Evolutionary conservation across 2,113 vertebrate genomes (phyloP), one percentile per base, ranked within the genome.

Genomic region (Xiphias gladius): DNA sequence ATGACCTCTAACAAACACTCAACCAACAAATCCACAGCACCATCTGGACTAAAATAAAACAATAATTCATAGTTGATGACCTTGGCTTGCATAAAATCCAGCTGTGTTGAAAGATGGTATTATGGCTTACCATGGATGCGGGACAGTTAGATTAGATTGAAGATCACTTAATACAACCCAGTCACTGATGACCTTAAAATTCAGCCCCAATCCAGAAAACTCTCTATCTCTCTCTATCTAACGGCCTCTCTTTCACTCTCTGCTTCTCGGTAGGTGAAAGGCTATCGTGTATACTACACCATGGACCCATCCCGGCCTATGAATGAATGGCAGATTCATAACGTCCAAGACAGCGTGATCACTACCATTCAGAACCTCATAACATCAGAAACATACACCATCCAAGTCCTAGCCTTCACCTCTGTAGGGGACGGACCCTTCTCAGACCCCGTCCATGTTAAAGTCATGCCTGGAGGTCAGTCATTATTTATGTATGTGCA

Each of bases 341-440:
- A 99, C 0, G 97, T 99, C 81, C 98, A 98, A 0, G 97, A 99
- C 94, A 99, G 97, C 70, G 94, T 97, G 67, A 95, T 99, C 87
- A 99, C 97, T 80, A 99, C 98, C 0, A 97, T 99, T 74, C 97
- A 97, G 90, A 97, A 96, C 92, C 95, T 99, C 2, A 90, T 97
- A 0, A 95, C 97, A 76, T 97, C 97, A 0, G 97, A 99, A 90
- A 99, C 97, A 0, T 99, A 99, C 91, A 99, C 97, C 0, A 96
- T 99, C 80, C 94, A 98, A 0, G 98, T 99, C 72, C 94, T 99
- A 41, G 98, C 98, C 80, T 99, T 99, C 93, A 99, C 98, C 17
- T 99, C 98, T 0, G 98, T 99, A 52, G 98, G 98, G 3, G 98
- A 99, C 0, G 98, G 98, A 57, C 98, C 98, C 0, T 97, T 99